Evolutionary conservation across 1,140 invertebrate genomes (phyloP).

Genomic region (Drosophila micromelanica): DNA sequence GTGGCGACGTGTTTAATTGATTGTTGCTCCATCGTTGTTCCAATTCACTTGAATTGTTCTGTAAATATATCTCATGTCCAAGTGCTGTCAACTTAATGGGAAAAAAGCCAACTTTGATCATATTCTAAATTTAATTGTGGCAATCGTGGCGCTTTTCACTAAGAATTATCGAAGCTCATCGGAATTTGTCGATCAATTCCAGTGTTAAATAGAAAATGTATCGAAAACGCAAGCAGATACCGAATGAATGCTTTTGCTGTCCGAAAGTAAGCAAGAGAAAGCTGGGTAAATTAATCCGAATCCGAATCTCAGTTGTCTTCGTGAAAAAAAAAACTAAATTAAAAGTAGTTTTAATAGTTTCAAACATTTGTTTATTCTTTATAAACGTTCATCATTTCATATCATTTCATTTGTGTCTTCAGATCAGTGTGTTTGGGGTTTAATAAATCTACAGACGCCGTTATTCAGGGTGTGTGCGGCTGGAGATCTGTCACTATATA

Average conservation of each 20-base stretch:
- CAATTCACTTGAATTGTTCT: slow-evolving; percentile 1
- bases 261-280: no score
- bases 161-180: slow-evolving; percentile 4
- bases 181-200: background rate
- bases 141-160: slow-evolving; percentile 3
- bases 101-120: slow-evolving; percentile 8
- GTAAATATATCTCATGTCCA: background rate
- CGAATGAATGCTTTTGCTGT: no score
- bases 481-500: slow-evolving; percentile 12
- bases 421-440: slow-evolving; percentile 46
- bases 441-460: slow-evolving; percentile 54
- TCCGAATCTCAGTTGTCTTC: background rate
- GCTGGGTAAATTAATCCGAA: no score
- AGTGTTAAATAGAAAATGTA: no score
- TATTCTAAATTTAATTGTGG: slow-evolving; percentile 1
- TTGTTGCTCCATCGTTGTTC: slow-evolving; percentile 25
- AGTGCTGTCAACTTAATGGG: background rate
- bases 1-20: slow-evolving; percentile 44
- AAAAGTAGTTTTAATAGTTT: slow-evolving; percentile 58
- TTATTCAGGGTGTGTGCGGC: slow-evolving; percentile 27
- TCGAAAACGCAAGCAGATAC: no score
- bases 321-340: slow-evolving; percentile 31
- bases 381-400: slow-evolving; percentile 76
- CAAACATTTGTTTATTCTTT: slow-evolving; percentile 81
- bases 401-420: slow-evolving; percentile 58